A percentile compares a stretch with the other conserved stretches of the same genome.
Conservation (phyloP, 2,888 invertebrate genomes). For the Siphlonurus alternatus region DNA sequence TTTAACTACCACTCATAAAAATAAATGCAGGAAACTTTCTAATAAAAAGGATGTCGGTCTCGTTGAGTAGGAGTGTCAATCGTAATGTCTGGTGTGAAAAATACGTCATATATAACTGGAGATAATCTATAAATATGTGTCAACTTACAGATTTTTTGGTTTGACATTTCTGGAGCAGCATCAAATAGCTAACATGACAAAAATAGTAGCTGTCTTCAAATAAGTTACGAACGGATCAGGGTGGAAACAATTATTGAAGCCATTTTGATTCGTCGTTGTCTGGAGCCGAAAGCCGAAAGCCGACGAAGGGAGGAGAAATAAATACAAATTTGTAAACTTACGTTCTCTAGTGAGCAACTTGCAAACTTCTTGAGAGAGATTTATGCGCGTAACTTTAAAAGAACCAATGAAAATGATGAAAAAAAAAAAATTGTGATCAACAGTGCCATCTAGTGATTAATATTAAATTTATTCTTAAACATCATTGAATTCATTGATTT, state of each 20-base stretch:
- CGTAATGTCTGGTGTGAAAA: not conserved
- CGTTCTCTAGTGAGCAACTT: not conserved
- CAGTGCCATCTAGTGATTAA: not conserved
- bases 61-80: not conserved
- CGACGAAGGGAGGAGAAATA: not conserved
- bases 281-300: not conserved
- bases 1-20: not conserved
- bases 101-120: not conserved
- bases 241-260: not conserved
- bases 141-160: not conserved
- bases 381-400: not conserved
- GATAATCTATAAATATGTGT: not conserved
- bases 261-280: not conserved
- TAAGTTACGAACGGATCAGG: not conserved
- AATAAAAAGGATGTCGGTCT: not conserved
- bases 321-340: not conserved
- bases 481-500: not conserved
- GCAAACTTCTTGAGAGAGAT: not conserved
- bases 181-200: not conserved
- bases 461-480: not conserved
- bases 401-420: not conserved
- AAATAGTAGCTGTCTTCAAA: not conserved
- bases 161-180: not conserved
- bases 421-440: not conserved
- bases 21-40: not conserved